Conservation (phyloP, 2,888 invertebrate species). For the Zelleria hepariella region DNA sequence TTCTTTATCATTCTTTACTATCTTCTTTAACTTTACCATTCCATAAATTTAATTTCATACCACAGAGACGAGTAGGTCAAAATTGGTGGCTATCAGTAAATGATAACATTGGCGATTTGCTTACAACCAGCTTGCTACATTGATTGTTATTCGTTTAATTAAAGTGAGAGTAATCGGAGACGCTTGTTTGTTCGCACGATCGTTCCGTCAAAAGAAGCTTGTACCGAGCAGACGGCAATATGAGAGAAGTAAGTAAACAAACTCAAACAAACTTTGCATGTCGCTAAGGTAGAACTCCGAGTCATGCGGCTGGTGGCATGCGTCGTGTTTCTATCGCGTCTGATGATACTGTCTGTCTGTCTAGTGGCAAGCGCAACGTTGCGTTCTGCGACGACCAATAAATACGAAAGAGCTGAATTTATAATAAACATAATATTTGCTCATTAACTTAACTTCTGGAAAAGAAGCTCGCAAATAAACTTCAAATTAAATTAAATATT, state of each 20-base stretch:
- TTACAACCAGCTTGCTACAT: slow-evolving; percentile 5
- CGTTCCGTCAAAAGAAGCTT: slow-evolving; percentile 43
- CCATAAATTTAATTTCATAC: neutral
- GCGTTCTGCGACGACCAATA: no score
- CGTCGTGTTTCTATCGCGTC: neutral
- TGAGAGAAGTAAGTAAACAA: slow-evolving; percentile 58
- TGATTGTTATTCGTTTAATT: slow-evolving; percentile 2
- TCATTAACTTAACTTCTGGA: no score
- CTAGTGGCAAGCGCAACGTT: no score
- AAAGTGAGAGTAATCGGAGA: slow-evolving; percentile 23
- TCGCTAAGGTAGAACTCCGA: slow-evolving; percentile 14
- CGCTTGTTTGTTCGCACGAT: slow-evolving; percentile 42
- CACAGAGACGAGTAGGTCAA: neutral
- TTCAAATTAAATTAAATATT: no score
- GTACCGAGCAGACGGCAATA: slow-evolving; percentile 43
- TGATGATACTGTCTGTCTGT: neutral
- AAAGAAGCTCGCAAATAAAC: neutral
- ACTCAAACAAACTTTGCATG: slow-evolving; percentile 16
- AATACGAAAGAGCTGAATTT: no score
- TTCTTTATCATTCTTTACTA: neutral
- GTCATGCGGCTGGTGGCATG: neutral
- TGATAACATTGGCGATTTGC: slow-evolving; percentile 39
- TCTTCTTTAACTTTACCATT: neutral
- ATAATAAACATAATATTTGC: no score
- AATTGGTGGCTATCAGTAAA: slow-evolving; percentile 33